A percentile compares a stretch with the other conserved stretches of the same genome.
Evolutionary conservation across 2,113 vertebrate genomes (phyloP).

Genomic region (Ornithorhynchus anatinus): DNA sequence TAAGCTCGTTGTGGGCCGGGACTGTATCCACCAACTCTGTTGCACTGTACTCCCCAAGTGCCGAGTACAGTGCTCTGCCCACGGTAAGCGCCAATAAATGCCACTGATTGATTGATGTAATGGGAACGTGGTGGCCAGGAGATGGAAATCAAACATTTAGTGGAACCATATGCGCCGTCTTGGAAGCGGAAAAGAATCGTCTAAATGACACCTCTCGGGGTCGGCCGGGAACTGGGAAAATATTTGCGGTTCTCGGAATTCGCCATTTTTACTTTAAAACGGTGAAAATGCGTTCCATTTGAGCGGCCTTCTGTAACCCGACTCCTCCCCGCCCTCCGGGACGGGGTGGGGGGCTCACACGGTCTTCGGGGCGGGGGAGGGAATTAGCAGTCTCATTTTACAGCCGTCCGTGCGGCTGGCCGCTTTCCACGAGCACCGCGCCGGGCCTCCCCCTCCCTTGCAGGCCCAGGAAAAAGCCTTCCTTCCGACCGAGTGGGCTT

Average conservation of each 20-base stretch:
- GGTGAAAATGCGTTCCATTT: background rate
- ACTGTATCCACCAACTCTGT: no score
- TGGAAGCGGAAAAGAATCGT: background rate
- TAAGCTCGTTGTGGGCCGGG: no score
- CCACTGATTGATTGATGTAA: background rate
- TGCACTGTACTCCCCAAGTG: no score
- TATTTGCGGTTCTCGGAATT: background rate
- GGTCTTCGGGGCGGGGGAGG: no score
- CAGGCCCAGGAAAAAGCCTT: no score
- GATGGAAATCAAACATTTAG: slow-evolving; percentile 14
- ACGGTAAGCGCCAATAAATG: no score
- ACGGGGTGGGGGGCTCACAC: no score
- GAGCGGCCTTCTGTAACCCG: background rate
- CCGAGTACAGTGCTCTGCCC: no score
- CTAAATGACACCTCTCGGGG: background rate
- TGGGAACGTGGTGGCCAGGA: background rate
- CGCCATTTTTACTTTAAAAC: background rate
- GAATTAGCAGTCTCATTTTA: background rate
- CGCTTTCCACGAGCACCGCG: no score
- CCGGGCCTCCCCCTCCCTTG: no score
- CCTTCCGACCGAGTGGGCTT: no score
- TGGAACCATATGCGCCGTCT: slow-evolving; percentile 5
- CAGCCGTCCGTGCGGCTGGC: no score
- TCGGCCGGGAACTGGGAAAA: background rate
- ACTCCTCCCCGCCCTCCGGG: background rate